A percentile compares a stretch with the other conserved stretches of the same genome.
Conservation (phyloP, 2,113 vertebrate genomes). For the Beaufortia kweichowensis region DNA sequence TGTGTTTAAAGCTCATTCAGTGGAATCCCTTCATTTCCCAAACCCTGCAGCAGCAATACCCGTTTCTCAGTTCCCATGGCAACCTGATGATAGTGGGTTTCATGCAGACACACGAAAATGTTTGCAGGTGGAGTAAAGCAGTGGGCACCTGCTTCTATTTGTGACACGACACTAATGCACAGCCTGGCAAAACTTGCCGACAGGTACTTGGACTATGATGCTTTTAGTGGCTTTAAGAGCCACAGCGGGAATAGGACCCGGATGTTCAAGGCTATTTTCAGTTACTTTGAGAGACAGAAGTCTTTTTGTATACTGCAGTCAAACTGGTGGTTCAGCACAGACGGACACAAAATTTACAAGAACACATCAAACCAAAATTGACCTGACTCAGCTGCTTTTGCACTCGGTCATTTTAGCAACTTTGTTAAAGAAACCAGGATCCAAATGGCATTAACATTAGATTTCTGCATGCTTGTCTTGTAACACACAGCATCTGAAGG, state of each 20-base stretch:
- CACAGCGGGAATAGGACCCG: neutral
- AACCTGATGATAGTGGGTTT: constrained; percentile 28
- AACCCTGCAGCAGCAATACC: constrained; percentile 6
- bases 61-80: constrained; percentile 44
- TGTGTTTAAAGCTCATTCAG: neutral
- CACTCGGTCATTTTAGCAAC: too few species aligned
- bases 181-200: constrained; percentile 5
- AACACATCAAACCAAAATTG: too few species aligned
- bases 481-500: too few species aligned
- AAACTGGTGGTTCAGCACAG: neutral
- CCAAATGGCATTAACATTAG: too few species aligned
- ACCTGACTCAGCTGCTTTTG: too few species aligned
- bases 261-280: neutral
- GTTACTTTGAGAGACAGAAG: neutral
- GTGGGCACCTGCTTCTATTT: neutral
- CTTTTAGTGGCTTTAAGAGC: constrained; percentile 15
- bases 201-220: neutral
- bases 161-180: constrained; percentile 8
- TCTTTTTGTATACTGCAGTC: neutral
- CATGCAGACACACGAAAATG: constrained; percentile 13
- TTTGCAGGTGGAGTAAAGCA: constrained; percentile 38
- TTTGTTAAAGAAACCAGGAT: too few species aligned
- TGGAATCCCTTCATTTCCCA: neutral
- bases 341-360: too few species aligned
- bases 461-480: too few species aligned